Evolutionary conservation across 2,113 vertebrate species (phyloP), one percentile per base, ranked within the genome.

Genomic region (Myiopsitta monachus): DNA sequence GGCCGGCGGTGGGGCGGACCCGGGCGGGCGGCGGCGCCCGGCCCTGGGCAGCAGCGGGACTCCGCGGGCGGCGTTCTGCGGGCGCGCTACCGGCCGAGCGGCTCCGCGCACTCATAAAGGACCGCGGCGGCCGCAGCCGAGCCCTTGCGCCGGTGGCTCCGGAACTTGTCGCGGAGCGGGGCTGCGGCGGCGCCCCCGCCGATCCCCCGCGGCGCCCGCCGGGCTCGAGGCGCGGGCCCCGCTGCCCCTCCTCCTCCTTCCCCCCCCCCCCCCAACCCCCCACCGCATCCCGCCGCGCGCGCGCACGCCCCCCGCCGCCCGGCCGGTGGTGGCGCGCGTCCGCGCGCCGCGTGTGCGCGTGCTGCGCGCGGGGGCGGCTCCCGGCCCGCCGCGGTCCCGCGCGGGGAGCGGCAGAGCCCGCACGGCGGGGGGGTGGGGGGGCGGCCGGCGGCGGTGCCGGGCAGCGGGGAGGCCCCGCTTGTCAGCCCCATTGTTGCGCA

Each of bases 401-500:
- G 51, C 33, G 77, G 69, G 87, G 69, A 36, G 41, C 24, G 44
- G 31, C 57, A 38, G 24, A 27, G 13, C 49, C 49, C 49, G 49
- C 49, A 51, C 49, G 24, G 49, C 49, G 80, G 23, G 67, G 67
- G 11, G 31, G 33, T 33, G 38, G 90, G 66, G 64, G 64, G 61
- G 64, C 72, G 36, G 72, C 52, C 85, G 75, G 74, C 66, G 47
- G 47, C 9, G 57, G 75, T 93, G 92, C 51, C 9, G 72, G 61
- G 68, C 30, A 8, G 88, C 64, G 21, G 93, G 3, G 78, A 94
- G 15, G 95, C 80, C 77, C 90, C 95, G 97, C 95, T 96, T 87
- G 96, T 62, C 97, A 70, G 97, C 83, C 86, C 97, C 82, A 97
- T 98, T 98, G 98, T 98, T 97, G 97, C 90, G 21, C 84, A 83